Evolutionary conservation across 2,797 vertebrate species (phyloP), one percentile per base, ranked within the genome.

Genomic region (Characodon lateralis): DNA sequence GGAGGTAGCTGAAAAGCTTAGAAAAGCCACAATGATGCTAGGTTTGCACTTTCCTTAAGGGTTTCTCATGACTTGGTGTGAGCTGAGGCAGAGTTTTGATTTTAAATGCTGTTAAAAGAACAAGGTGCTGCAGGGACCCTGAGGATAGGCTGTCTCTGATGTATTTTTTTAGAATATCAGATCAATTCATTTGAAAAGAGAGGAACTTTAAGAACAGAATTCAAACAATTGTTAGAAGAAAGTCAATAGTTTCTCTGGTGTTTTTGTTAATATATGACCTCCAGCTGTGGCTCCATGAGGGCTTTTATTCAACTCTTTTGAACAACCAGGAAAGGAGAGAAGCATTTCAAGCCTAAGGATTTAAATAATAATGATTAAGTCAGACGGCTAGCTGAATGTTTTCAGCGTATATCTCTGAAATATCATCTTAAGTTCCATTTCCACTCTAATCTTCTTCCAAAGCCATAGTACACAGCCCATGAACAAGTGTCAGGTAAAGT

Each of bases 351-450:
- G 74, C 76, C 56, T 77, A 83, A 41, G 84, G 76, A 46, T 55
- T 87, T 78, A 82, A 80, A 88, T 82, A 83, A 86, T 73, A 5
- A 72, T 46, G 71, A 66, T 66, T 73, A 76, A 85, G 78, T 78
- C 48, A 72, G 76, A 86, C 81, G 65, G 85, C 85, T 76, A 79
- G 73, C 75, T 83, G 74, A 90, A 88, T 91, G 80, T 92, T 92
- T 90, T 90, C 63, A 58, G 68, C 73, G 69, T 83, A 90, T 92
- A 91, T 91, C 91, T 88, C 88, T 78, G 61, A 89, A 92, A 93
- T 63, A 75, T 82, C 88, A 81, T 91, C 79, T 95, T 87, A 92
- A 86, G 90, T 93, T 94, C 87, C 83, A 88, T 85, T 91, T 93
- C 85, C 80, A 86, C 72, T 55, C 85, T 95, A 94, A 95, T 95